phyloP scores from a whole-genome alignment of 2,113 vertebrate species.

The Hypanus sabinus region DNA sequence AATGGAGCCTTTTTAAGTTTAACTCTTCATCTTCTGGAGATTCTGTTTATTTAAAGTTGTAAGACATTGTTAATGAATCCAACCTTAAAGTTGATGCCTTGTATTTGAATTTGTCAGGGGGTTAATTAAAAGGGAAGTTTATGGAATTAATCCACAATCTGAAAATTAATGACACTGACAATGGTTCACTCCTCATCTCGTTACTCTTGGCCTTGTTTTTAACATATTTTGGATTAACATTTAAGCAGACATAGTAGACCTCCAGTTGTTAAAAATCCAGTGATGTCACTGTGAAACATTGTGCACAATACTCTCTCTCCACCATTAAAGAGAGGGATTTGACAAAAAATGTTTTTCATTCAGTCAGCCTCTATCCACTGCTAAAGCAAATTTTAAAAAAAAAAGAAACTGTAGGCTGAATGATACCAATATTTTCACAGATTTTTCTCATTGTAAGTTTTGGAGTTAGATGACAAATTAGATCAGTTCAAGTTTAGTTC shows the following conservation, averaged over 20 bases:
- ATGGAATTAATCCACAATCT: slow-evolving; percentile 18
- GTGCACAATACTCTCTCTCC: neutral
- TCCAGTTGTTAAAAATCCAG: neutral
- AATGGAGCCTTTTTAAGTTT: neutral
- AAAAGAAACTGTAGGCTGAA: neutral
- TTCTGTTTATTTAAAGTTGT: neutral
- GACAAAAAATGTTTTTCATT: neutral
- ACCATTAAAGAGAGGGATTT: neutral
- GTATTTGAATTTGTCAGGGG: neutral
- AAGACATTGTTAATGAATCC: neutral
- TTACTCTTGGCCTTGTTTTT: neutral
- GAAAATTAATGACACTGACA: neutral
- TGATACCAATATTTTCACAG: neutral
- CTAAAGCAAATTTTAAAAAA: neutral
- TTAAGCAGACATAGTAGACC: neutral
- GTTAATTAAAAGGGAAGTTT: neutral
- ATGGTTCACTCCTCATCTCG: neutral
- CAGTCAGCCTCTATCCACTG: neutral
- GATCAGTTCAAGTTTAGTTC: neutral
- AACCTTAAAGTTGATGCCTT: slow-evolving; percentile 12
- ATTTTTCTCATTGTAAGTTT: neutral
- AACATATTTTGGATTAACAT: neutral
- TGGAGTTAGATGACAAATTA: neutral
- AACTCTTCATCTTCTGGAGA: neutral
- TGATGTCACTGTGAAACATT: neutral